phyloP scores from a whole-genome alignment of 1,140 invertebrate genomes.

The Drosophila ironensis region DNA sequence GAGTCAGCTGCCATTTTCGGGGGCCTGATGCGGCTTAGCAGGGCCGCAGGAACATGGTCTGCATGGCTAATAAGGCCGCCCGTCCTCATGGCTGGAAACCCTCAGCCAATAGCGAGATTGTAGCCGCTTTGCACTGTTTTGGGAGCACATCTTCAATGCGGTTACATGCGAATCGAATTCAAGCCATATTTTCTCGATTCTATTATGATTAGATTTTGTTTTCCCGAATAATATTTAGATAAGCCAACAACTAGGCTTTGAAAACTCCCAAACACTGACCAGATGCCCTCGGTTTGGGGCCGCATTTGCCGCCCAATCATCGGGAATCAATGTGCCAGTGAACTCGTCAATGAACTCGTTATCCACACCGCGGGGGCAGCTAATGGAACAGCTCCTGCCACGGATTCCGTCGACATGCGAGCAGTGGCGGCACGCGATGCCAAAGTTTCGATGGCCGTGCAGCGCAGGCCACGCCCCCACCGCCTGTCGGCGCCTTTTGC shows the following conservation, averaged over 20 bases:
- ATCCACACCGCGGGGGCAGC: slow-evolving; percentile 34
- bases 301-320: slow-evolving; percentile 18
- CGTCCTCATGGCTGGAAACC: neutral
- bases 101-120: too few relatives aligned
- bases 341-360: slow-evolving; percentile 73
- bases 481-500: slow-evolving; percentile 11
- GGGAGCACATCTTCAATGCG: too few relatives aligned
- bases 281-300: too few relatives aligned
- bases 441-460: too few relatives aligned
- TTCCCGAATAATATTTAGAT: too few relatives aligned
- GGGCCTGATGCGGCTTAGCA: slow-evolving; percentile 25
- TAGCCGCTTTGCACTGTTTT: too few relatives aligned
- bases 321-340: slow-evolving; percentile 71
- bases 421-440: slow-evolving; percentile 40
- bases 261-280: too few relatives aligned
- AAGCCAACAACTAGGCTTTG: too few relatives aligned
- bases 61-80: slow-evolving; percentile 61
- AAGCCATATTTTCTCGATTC: too few relatives aligned
- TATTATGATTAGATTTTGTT: too few relatives aligned
- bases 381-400: slow-evolving; percentile 37
- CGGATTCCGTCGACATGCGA: slow-evolving; percentile 35
- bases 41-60: slow-evolving; percentile 57
- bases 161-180: too few relatives aligned
- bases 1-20: slow-evolving; percentile 30
- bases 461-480: slow-evolving; percentile 8